A percentile compares a stretch with the other conserved stretches of the same genome.
phyloP scores from a whole-genome alignment of 2,113 vertebrate genomes.

The Nibea albiflora region DNA sequence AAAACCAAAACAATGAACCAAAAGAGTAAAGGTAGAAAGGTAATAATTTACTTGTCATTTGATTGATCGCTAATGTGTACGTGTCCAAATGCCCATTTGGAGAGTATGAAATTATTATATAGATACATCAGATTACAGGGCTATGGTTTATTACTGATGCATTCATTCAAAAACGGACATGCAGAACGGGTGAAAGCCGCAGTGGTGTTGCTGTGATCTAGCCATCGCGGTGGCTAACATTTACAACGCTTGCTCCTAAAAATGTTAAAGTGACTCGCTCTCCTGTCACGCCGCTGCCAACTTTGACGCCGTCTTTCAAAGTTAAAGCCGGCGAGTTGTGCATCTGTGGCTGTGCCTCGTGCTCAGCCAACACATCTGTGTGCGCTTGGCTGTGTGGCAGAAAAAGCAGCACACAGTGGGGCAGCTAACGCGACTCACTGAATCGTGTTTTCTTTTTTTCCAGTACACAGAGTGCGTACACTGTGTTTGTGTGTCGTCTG shows the following conservation, averaged over 20 bases:
- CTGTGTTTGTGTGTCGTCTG: not conserved
- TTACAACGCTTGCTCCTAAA: not conserved
- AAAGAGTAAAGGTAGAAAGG: not conserved
- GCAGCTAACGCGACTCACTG: constrained; percentile 6
- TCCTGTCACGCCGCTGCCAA: not conserved
- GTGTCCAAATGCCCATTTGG: not conserved
- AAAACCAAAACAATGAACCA: not conserved
- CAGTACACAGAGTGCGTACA: not conserved
- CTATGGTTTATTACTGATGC: not conserved
- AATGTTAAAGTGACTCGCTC: not conserved
- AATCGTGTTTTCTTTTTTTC: not conserved
- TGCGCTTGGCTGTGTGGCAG: constrained; percentile 16
- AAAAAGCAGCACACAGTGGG: constrained; percentile 10
- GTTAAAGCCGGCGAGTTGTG: constrained; percentile 6
- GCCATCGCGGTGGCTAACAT: too few relatives aligned
- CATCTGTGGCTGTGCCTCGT: constrained; percentile 29
- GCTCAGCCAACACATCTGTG: constrained; percentile 31
- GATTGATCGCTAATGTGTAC: not conserved
- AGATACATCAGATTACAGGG: too few relatives aligned
- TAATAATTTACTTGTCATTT: not conserved
- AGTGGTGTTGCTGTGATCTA: not conserved
- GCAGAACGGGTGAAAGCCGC: too few relatives aligned
- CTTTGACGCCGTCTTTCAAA: not conserved
- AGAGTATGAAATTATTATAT: not conserved
- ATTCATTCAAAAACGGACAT: not conserved